Base-by-base conservation (phyloP, 2,888 invertebrate genomes). In the Mantis religiosa region DNA sequence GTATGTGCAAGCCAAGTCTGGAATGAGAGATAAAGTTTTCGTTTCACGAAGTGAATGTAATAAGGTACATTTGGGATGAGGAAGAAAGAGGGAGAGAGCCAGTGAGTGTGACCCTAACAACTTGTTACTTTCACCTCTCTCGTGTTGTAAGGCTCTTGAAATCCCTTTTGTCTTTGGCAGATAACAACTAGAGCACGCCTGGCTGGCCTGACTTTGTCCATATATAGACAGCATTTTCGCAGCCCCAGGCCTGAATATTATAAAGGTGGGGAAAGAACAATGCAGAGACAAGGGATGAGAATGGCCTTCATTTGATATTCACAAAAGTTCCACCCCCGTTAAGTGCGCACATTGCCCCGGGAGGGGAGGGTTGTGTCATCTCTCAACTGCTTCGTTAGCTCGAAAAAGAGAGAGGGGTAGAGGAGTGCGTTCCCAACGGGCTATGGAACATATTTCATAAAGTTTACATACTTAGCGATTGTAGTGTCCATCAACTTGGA, bases 341-440 rank as follows among this genome's bases (percentile, higher is more conserved):
- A 87, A 87, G 87, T 87, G 87, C 82, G 34, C 87, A 41, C 87
- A 87, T 82, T 87, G 82, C 87, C 87, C 87, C 34, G 81, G 34
- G 82, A 82, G 81, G 81, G 87, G 87, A 87, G 82, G 87, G 54
- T 82, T 87, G 28, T 87, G 87, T 82, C 87, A 87, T 87, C 71
- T 87, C 82, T 87, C 87, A 87, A 87, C 87, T 87, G 87, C 82
- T 87, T 87, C 87, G 87, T 87, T 82, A 87, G 87, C 82, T 87
- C 41, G 87, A 25, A 87, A 71, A 71, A 71, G 54, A 71, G 54
- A 25, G 20, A 25, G 54, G 25, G 54, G 54, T 71, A 25, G 54
- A 71, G 54, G 54, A 71, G 54, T 20, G 54, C 7, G 54, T 25
- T 71, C 54, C 54, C 54, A 71, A 3, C 20, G 54, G 54, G 54